These are phyloP conservation scores for Tetranychus piercei DNA, from an alignment of 2,888 invertebrate species.

Conservation along the genomic window DNA sequence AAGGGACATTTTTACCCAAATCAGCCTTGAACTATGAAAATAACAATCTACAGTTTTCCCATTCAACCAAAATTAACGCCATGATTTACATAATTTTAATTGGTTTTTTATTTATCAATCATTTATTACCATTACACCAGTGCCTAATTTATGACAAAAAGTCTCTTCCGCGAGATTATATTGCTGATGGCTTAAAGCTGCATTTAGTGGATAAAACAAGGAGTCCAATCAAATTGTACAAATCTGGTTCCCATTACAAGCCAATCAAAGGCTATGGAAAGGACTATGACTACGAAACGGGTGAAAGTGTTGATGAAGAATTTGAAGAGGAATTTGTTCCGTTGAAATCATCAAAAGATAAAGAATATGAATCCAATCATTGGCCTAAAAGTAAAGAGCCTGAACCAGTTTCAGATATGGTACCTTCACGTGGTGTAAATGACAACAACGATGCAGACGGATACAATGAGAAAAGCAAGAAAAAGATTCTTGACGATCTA, in stretches of 20 bases:
- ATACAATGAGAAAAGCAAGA: no score
- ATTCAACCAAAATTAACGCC: neutral
- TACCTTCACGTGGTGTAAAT: no score
- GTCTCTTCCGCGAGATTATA: neutral
- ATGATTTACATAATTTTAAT: neutral
- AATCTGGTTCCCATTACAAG: neutral
- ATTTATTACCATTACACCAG: neutral
- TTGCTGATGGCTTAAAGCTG: neutral
- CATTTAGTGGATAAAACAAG: neutral
- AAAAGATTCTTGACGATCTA: neutral
- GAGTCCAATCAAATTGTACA: neutral
- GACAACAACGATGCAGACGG: no score
- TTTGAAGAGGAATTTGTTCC: neutral
- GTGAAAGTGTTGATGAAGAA: neutral
- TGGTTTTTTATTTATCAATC: neutral
- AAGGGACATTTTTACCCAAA: neutral
- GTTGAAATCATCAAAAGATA: neutral
- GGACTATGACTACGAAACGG: neutral
- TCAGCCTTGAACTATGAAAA: neutral
- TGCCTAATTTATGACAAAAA: slow-evolving; percentile 4
- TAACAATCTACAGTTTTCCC: neutral
- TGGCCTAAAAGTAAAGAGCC: neutral
- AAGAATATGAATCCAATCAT: neutral
- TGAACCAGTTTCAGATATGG: no score
- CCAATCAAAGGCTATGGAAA: neutral